A percentile compares a stretch with the other conserved stretches of the same genome.
Conservation (phyloP, 2,113 vertebrate species). For the Galemys pyrenaicus region DNA sequence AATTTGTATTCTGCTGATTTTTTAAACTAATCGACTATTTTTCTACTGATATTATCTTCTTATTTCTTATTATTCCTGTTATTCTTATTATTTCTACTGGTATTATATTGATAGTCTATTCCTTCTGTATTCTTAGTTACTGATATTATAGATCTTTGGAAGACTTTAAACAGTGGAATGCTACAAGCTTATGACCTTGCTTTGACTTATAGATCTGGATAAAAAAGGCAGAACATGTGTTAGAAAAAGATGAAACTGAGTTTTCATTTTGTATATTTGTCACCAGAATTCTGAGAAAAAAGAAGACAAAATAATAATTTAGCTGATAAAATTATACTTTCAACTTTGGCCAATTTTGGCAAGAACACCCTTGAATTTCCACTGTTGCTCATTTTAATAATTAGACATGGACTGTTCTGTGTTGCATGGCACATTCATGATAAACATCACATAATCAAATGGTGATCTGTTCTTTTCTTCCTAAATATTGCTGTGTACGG, state of each 20-base stretch:
- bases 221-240: background rate
- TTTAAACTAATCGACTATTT: background rate
- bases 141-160: rapidly evolving
- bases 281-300: conserved; percentile 58
- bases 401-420: conserved; percentile 64
- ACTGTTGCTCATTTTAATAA: conserved; percentile 73
- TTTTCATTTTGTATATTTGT: conserved; percentile 73
- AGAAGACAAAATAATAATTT: conserved; percentile 45
- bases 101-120: background rate
- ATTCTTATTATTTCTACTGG: background rate
- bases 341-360: background rate
- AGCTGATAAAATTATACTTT: conserved; percentile 69
- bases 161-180: background rate
- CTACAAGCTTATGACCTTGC: background rate
- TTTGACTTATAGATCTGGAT: background rate
- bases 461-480: conserved; percentile 5
- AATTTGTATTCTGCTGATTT: background rate
- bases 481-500: conserved; percentile 49
- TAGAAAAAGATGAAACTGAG: conserved; percentile 26
- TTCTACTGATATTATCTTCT: background rate
- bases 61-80: no score
- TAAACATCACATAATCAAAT: conserved; percentile 71
- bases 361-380: conserved; percentile 51
- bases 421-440: conserved; percentile 51
- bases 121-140: background rate